phyloP scores from a whole-genome alignment of 2,888 invertebrate genomes.

The Enchytraeus crypticus region DNA sequence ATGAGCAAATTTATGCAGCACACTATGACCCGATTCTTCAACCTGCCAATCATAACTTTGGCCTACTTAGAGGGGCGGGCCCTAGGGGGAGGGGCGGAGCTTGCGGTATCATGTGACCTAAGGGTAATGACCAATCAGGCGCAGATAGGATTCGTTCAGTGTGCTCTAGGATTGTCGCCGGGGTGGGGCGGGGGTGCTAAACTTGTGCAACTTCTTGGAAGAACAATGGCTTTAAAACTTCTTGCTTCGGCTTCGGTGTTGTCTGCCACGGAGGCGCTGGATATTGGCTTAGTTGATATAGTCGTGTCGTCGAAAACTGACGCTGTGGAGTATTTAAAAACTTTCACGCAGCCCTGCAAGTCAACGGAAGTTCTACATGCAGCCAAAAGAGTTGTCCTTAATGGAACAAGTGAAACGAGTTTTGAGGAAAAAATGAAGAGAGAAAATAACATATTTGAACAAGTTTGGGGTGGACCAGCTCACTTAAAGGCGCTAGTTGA shows the following conservation, averaged over 20 bases:
- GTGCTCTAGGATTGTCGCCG: conserved; percentile 51
- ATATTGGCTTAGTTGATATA: conserved; percentile 48
- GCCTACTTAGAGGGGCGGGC: conserved; percentile 52
- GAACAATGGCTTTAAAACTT: conserved; percentile 48
- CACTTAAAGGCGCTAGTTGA: conserved; percentile 43
- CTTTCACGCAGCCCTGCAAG: conserved; percentile 40
- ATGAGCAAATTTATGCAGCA: conserved; percentile 52
- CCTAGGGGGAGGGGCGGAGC: conserved; percentile 55
- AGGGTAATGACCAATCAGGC: conserved; percentile 47
- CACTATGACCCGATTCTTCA: conserved; percentile 44
- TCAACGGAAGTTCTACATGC: conserved; percentile 33
- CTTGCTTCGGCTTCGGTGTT: conserved; percentile 41
- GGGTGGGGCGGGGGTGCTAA: conserved; percentile 53
- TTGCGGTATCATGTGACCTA: conserved; percentile 52
- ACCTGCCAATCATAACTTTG: conserved; percentile 52
- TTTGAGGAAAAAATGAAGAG: conserved; percentile 32
- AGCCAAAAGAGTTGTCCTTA: conserved; percentile 38
- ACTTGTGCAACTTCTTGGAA: conserved; percentile 48
- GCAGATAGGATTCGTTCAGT: conserved; percentile 51
- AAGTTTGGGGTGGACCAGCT: conserved; percentile 49
- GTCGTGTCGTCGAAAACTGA: conserved; percentile 35
- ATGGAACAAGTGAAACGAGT: conserved; percentile 29
- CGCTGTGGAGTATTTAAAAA: conserved; percentile 30
- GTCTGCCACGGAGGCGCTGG: conserved; percentile 40
- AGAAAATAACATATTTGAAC: conserved; percentile 47